Evolutionary conservation across 2,888 invertebrate genomes (phyloP).

Genomic region (Capitulum mitella): DNA sequence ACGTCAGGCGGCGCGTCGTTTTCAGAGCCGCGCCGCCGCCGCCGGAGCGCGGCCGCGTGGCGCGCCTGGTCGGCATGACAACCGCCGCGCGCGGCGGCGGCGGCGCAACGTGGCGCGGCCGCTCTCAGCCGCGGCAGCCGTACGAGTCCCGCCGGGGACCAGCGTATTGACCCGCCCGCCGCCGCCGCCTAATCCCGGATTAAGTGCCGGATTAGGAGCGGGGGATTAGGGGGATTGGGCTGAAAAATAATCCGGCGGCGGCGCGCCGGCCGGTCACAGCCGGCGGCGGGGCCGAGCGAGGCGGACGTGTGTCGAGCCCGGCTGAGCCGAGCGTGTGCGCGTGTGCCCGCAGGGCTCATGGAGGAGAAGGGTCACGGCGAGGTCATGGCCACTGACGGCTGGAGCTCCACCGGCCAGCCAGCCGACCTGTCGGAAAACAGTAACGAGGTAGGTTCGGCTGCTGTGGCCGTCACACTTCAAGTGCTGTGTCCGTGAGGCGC

Average conservation of each 20-base stretch:
- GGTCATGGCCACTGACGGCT: not conserved
- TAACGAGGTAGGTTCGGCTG: not conserved
- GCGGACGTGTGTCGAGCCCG: too few relatives aligned
- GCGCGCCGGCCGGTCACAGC: too few relatives aligned
- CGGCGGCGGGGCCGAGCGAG: not conserved
- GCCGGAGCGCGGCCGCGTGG: too few relatives aligned
- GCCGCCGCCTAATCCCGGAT: constrained; percentile 19
- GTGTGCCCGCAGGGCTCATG: not conserved
- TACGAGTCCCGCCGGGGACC: not conserved
- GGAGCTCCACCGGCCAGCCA: not conserved
- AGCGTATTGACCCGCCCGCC: constrained; percentile 5
- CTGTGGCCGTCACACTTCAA: too few relatives aligned
- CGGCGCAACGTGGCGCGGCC: not conserved
- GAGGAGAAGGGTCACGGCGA: not conserved
- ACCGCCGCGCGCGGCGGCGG: too few relatives aligned
- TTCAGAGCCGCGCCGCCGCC: too few relatives aligned
- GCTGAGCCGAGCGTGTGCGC: not conserved
- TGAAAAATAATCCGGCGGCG: not conserved
- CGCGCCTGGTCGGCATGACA: too few relatives aligned
- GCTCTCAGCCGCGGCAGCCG: not conserved
- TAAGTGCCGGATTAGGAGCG: constrained; percentile 22
- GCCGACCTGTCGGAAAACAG: not conserved
- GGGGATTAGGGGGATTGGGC: constrained; percentile 22
- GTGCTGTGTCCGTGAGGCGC: too few relatives aligned
- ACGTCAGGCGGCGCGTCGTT: too few relatives aligned